Evolutionary conservation across 2,888 invertebrate species (phyloP).

Genomic region (Orthosia gracilis): DNA sequence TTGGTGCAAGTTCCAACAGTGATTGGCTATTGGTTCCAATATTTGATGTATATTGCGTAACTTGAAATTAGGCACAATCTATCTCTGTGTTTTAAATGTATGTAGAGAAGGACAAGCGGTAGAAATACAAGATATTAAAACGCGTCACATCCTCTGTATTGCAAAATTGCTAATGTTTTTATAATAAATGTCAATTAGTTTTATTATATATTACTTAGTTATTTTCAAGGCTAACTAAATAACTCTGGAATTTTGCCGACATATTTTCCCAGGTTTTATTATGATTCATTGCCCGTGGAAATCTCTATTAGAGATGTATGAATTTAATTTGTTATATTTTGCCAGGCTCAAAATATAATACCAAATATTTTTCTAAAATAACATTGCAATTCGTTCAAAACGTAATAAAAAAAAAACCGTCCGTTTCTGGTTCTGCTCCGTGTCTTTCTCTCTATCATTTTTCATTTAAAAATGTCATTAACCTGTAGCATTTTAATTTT

Average conservation of each 20-base stretch:
- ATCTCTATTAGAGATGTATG: neutral
- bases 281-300: constrained; percentile 6
- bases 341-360: neutral
- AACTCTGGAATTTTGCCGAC: constrained; percentile 5
- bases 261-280: constrained; percentile 19
- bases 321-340: neutral
- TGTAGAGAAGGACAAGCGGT: constrained; percentile 16
- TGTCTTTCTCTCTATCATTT: neutral
- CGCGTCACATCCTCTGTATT: constrained; percentile 55
- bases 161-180: constrained; percentile 46
- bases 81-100: constrained; percentile 19
- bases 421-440: neutral
- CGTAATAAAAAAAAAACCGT: neutral
- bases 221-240: constrained; percentile 3
- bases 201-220: constrained; percentile 36
- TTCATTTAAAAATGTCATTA: neutral
- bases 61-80: constrained; percentile 10
- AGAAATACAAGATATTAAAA: constrained; percentile 46
- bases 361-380: neutral
- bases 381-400: neutral
- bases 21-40: constrained; percentile 29
- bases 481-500: neutral
- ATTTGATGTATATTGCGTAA: neutral
- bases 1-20: constrained; percentile 3
- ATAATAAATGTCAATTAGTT: constrained; percentile 58